Conservation (phyloP, 2,113 vertebrate species). For the Nestor notabilis region DNA sequence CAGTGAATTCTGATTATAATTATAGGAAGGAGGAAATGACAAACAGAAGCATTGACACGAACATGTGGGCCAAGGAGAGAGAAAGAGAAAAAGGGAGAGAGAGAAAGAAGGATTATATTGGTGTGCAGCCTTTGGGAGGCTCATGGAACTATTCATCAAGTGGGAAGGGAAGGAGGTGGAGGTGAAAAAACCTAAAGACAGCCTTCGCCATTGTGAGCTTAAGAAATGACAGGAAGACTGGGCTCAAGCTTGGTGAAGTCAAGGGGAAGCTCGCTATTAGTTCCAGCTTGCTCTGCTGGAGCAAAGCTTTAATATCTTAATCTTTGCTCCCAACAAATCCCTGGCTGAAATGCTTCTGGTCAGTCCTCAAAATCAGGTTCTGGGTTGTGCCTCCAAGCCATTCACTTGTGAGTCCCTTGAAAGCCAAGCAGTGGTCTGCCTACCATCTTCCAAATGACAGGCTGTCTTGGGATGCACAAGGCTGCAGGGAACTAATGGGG, state of each 20-base stretch:
- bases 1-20: neutral
- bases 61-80: neutral
- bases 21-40: neutral
- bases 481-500: neutral
- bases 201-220: accelerated
- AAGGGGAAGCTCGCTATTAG: neutral
- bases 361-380: neutral
- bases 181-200: neutral
- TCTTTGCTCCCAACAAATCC: neutral
- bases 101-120: neutral
- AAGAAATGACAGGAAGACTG: neutral
- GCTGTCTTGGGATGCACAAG: neutral
- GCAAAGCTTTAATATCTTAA: neutral
- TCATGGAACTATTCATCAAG: neutral
- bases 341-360: neutral
- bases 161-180: neutral
- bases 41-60: neutral
- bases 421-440: neutral
- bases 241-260: accelerated
- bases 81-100: neutral
- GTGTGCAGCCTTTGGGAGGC: neutral
- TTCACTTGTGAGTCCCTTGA: neutral
- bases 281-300: neutral
- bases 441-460: accelerated
- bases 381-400: neutral